These are phyloP conservation scores for Acrobasis repandana DNA, from an alignment of 2,888 invertebrate species.

Conservation along the genomic window DNA sequence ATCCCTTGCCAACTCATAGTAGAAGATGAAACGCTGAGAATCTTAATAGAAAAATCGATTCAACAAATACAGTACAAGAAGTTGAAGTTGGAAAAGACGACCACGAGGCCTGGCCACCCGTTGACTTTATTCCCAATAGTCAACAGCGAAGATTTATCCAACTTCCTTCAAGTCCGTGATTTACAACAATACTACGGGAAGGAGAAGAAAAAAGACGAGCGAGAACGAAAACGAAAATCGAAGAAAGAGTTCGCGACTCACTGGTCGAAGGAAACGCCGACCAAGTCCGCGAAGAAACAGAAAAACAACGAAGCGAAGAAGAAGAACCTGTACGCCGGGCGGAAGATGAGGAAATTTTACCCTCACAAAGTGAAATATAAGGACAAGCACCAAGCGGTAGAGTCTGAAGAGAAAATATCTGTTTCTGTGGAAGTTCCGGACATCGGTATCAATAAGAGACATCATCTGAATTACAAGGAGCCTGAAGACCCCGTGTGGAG, in stretches of 20 bases:
- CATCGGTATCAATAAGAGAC: conserved; percentile 39
- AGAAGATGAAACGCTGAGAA: conserved; percentile 53
- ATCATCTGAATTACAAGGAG: conserved; percentile 51
- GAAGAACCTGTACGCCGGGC: conserved; percentile 44
- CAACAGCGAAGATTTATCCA: conserved; percentile 64
- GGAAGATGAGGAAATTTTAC: conserved; percentile 70
- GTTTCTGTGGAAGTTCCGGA: conserved; percentile 65
- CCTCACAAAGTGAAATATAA: conserved; percentile 74
- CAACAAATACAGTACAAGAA: conserved; percentile 65
- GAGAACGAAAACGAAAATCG: conserved; percentile 32
- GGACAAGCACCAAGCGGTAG: conserved; percentile 53
- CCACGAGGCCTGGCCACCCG: conserved; percentile 41
- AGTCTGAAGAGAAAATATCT: conserved; percentile 60
- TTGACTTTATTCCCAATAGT: conserved; percentile 56
- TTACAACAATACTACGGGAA: conserved; percentile 40
- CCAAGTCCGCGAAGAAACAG: conserved; percentile 31
- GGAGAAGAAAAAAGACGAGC: conserved; percentile 32
- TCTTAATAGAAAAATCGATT: conserved; percentile 63
- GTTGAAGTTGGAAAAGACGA: conserved; percentile 47
- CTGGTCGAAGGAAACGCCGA: conserved; percentile 39
- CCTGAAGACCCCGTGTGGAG: conserved; percentile 61
- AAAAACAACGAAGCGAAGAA: conserved; percentile 40
- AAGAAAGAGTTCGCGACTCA: conserved; percentile 22
- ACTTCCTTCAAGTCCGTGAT: conserved; percentile 52
- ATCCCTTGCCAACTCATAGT: conserved; percentile 66